Percentiles rank a stretch among this genome's conserved stretches.
These are phyloP conservation scores for Carposina sasakii DNA, from an alignment of 1,140 invertebrate genomes.

Conservation along the genomic window DNA sequence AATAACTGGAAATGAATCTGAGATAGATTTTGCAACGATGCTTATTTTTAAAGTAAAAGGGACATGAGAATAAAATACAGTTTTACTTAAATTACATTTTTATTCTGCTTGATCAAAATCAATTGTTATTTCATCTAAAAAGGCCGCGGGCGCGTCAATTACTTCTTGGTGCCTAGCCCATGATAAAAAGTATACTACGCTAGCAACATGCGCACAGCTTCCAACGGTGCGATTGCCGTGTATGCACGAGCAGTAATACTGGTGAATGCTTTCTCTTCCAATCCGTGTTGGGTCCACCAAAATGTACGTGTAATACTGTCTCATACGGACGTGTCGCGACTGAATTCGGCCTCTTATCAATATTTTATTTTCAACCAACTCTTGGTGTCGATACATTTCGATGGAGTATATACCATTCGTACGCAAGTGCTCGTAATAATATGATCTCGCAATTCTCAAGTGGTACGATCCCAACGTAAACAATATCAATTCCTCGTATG, in stretches of 20 bases:
- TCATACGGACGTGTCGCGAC: neutral
- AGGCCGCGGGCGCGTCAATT: neutral
- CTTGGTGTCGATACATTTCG: neutral
- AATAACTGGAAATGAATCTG: no score
- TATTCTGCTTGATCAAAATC: neutral
- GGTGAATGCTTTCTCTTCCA: neutral
- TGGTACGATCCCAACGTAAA: neutral
- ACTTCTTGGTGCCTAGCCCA: slow-evolving; percentile 5
- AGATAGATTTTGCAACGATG: no score
- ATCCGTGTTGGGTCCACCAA: neutral
- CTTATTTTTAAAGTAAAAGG: no score
- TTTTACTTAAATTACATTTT: no score
- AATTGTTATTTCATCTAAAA: slow-evolving; percentile 1
- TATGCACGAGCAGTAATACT: slow-evolving; percentile 2
- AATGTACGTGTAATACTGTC: slow-evolving; percentile 1
- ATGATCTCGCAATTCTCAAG: neutral
- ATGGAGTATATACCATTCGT: neutral
- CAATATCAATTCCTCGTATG: neutral
- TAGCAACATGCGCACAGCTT: slow-evolving; percentile 10
- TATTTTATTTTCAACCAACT: neutral
- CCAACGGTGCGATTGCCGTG: slow-evolving; percentile 3
- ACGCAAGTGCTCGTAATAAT: neutral
- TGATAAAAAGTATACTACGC: slow-evolving; percentile 2
- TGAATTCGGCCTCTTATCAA: neutral
- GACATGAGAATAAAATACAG: no score